Conservation (phyloP, 2,113 vertebrate genomes). For the Chaenocephalus aceratus region DNA sequence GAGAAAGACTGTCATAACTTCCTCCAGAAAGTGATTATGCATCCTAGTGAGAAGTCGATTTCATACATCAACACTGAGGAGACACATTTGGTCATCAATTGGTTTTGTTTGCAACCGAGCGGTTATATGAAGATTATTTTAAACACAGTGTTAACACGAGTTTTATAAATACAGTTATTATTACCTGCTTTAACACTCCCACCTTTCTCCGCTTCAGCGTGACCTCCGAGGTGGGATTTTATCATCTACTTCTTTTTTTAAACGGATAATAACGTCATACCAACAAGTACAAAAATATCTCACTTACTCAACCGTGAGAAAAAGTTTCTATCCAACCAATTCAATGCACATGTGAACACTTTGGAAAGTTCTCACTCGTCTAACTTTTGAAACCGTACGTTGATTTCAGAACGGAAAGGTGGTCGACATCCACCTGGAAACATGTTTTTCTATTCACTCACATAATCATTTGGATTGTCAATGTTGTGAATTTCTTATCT, state of each 20-base stretch:
- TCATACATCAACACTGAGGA: neutral
- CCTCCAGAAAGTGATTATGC: neutral
- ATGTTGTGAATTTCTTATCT: too few relatives aligned
- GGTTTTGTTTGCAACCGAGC: neutral
- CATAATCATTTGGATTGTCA: too few relatives aligned
- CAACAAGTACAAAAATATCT: neutral
- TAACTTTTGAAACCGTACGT: neutral
- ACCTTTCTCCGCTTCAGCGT: neutral
- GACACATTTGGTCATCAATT: too few relatives aligned
- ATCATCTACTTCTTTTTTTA: neutral
- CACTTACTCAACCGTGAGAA: neutral
- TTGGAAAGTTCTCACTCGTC: neutral
- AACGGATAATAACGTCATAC: neutral
- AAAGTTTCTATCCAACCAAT: too few relatives aligned
- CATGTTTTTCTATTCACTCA: too few relatives aligned
- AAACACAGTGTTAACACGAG: conserved; percentile 25
- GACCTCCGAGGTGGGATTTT: neutral
- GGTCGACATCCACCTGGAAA: too few relatives aligned
- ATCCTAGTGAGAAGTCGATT: neutral
- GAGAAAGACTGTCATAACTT: conserved; percentile 10
- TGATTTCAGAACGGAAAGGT: neutral
- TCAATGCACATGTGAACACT: too few relatives aligned
- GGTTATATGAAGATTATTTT: conserved; percentile 13
- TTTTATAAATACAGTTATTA: conserved; percentile 31
- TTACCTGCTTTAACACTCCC: neutral